Evolutionary conservation across 23 tunicate genomes (phyloP).

Genomic region (Halocynthia roretzi): DNA sequence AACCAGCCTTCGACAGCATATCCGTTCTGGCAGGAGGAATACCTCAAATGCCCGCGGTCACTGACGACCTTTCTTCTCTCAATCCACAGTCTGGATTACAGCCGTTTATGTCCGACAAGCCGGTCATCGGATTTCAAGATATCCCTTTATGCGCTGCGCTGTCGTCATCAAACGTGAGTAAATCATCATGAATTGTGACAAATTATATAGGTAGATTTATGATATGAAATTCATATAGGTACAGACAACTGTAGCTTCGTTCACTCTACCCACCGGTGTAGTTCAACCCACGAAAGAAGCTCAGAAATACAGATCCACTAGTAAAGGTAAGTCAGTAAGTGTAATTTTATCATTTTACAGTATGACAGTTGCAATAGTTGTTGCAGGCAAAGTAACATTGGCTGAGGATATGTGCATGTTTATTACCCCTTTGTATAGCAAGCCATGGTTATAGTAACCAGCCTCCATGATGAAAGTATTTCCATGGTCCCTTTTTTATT

Average conservation of each 20-base stretch:
- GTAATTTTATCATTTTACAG: too few relatives aligned
- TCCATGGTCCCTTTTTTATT: too few relatives aligned
- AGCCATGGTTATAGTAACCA: background rate
- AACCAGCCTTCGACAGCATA: slow-evolving; percentile 40
- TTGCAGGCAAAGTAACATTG: background rate
- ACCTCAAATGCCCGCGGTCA: background rate
- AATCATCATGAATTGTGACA: background rate
- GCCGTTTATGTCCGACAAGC: slow-evolving; percentile 16
- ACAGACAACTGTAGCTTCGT: slow-evolving; percentile 1
- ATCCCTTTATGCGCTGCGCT: slow-evolving; percentile 26
- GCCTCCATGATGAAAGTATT: too few relatives aligned
- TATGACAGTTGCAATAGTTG: too few relatives aligned
- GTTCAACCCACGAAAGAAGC: slow-evolving; percentile 11
- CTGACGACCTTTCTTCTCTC: slow-evolving; percentile 5
- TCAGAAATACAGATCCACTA: slow-evolving; percentile 46
- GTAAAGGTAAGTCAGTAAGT: slow-evolving; percentile 38
- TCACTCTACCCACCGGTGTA: background rate
- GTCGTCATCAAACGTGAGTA: slow-evolving; percentile 22
- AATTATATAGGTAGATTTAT: background rate
- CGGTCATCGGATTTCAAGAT: slow-evolving; percentile 29
- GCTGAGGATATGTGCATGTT: background rate
- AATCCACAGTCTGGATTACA: slow-evolving; percentile 1
- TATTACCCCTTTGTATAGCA: background rate
- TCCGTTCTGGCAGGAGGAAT: background rate
- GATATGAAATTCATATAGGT: background rate